Percentiles rank a stretch among this genome's conserved stretches.
These are phyloP conservation scores for Melanocharis versteri DNA, from an alignment of 2,113 vertebrate genomes.

Conservation along the genomic window DNA sequence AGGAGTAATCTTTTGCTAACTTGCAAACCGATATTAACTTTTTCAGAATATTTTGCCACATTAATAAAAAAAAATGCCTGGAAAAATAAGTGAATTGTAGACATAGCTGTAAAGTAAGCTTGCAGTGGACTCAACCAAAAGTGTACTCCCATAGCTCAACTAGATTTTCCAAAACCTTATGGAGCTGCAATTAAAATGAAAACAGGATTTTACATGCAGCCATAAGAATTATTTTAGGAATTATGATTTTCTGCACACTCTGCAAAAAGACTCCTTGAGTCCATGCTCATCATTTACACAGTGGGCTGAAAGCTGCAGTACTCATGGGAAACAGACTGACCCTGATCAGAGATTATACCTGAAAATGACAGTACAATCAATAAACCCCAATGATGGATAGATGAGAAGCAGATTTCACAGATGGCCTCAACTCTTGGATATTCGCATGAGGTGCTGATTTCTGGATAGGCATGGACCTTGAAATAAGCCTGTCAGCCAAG, in stretches of 20 bases:
- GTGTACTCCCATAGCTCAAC: not conserved
- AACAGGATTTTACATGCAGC: not conserved
- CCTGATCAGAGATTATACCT: constrained; percentile 3
- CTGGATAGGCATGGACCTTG: not conserved
- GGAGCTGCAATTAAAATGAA: not conserved
- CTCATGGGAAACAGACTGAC: not conserved
- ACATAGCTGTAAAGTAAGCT: not conserved
- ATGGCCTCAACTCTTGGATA: not conserved
- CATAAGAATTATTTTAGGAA: not conserved
- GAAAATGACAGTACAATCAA: constrained; percentile 46
- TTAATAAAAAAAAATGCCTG: not conserved
- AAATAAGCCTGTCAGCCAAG: not conserved
- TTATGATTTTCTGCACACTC: not conserved
- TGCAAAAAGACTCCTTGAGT: not conserved
- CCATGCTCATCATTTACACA: not conserved
- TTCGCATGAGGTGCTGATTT: not conserved
- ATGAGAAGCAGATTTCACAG: constrained; percentile 34
- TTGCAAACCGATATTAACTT: not conserved
- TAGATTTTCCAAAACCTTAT: not conserved
- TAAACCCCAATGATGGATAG: constrained; percentile 22
- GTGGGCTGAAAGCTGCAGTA: not conserved
- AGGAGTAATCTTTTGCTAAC: not conserved
- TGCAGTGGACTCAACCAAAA: not conserved
- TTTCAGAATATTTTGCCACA: not conserved
- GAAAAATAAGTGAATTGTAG: not conserved